Evolutionary conservation across 2,113 vertebrate species (phyloP).

Genomic region (Phalacrocorax brasilianus): DNA sequence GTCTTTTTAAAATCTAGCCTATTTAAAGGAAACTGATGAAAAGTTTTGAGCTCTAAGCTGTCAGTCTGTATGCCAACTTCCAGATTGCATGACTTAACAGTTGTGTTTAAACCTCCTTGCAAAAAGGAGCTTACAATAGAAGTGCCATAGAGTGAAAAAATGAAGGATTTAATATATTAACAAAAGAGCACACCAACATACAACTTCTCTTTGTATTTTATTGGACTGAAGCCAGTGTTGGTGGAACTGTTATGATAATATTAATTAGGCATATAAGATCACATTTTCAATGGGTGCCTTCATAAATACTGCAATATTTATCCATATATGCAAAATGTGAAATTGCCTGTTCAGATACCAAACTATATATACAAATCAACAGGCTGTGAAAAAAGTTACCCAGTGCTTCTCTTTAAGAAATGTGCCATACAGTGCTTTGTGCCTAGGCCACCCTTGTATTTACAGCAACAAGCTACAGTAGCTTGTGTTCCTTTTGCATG

Average conservation of each 20-base stretch:
- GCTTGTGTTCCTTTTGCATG: neutral
- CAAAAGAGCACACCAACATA: conserved; percentile 46
- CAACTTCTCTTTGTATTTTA: conserved; percentile 51
- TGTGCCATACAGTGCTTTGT: neutral
- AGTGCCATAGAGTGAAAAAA: conserved; percentile 41
- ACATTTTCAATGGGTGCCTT: conserved; percentile 43
- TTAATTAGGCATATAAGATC: conserved; percentile 57
- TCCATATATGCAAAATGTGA: neutral
- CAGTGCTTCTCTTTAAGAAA: neutral
- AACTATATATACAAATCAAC: neutral
- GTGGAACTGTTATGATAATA: conserved; percentile 47
- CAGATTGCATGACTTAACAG: conserved; percentile 40
- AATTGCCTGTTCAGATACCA: neutral
- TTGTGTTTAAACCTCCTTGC: neutral
- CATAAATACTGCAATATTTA: conserved; percentile 18
- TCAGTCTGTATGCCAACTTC: conserved; percentile 31
- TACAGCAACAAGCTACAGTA: neutral
- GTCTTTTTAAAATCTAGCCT: neutral
- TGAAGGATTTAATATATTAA: conserved; percentile 20
- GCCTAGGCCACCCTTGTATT: neutral
- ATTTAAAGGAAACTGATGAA: conserved; percentile 32
- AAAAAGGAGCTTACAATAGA: conserved; percentile 30
- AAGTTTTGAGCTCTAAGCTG: conserved; percentile 29
- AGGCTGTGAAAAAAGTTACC: neutral
- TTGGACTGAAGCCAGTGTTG: neutral